Percentiles rank a stretch among this genome's conserved stretches.
phyloP scores from a whole-genome alignment of 2,797 vertebrate genomes.

The Tragopan temminckii region DNA sequence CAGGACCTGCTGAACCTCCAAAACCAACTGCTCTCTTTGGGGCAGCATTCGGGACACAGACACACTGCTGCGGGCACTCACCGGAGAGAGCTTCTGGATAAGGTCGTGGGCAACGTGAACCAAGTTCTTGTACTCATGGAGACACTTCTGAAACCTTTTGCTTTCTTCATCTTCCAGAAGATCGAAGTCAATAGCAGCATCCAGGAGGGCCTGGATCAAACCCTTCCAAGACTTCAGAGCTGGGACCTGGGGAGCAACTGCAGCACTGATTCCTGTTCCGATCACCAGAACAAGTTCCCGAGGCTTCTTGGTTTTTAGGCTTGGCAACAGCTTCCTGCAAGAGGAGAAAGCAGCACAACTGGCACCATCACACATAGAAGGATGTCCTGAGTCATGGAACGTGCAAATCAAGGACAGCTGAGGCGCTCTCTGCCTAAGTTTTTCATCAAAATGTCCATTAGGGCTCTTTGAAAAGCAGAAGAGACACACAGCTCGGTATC shows the following conservation, averaged over 20 bases:
- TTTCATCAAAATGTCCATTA: accelerated
- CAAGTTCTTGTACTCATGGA: conserved; percentile 95
- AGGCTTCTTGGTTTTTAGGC: conserved; percentile 95
- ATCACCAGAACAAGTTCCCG: conserved; percentile 94
- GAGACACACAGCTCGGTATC: neutral
- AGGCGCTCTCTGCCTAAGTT: neutral
- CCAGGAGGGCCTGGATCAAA: conserved; percentile 93
- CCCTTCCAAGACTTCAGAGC: conserved; percentile 97
- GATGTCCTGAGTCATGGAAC: neutral
- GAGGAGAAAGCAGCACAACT: neutral
- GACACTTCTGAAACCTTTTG: conserved; percentile 93
- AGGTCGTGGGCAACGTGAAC: conserved; percentile 96
- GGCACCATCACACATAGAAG: accelerated
- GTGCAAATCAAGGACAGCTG: accelerated
- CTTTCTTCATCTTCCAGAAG: conserved; percentile 96
- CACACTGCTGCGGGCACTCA: conserved; percentile 75
- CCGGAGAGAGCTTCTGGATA: conserved; percentile 97
- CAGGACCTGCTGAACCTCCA: neutral
- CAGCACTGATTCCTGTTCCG: conserved; percentile 94
- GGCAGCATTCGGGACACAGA: accelerated
- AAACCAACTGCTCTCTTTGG: accelerated
- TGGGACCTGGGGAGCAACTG: conserved; percentile 95
- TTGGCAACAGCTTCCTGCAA: conserved; percentile 93
- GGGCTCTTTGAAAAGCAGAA: neutral
- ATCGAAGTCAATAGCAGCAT: conserved; percentile 96